phyloP scores from a whole-genome alignment of 1,140 invertebrate genomes.

The Caenorhabditis latens region DNA sequence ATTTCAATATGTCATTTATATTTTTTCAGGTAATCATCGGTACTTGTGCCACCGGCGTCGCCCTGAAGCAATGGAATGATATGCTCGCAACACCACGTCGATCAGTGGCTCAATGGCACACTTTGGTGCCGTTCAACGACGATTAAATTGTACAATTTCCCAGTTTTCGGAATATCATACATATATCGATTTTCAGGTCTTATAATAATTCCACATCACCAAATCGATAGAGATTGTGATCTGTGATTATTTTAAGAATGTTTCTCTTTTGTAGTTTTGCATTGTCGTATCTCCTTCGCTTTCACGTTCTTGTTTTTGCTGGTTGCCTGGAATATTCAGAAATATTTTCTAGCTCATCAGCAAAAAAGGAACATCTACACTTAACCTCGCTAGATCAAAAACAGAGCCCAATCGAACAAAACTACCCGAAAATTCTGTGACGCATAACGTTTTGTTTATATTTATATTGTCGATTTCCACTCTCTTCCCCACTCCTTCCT shows the following conservation, averaged over 20 bases:
- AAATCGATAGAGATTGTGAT: too few species aligned
- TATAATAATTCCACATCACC: too few species aligned
- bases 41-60: conserved; percentile 82
- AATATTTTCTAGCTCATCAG: too few species aligned
- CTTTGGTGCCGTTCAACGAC: conserved; percentile 79
- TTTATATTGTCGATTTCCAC: not conserved
- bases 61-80: conserved; percentile 91
- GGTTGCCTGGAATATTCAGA: too few species aligned
- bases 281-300: not conserved
- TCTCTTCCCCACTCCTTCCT: not conserved
- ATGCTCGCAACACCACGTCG: conserved; percentile 95
- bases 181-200: too few species aligned
- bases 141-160: conserved; percentile 66
- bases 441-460: conserved; percentile 24
- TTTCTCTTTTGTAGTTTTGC: not conserved
- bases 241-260: not conserved
- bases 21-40: conserved; percentile 84
- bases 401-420: conserved; percentile 11
- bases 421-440: not conserved
- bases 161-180: too few species aligned
- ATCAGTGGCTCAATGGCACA: conserved; percentile 91
- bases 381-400: not conserved
- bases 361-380: too few species aligned
- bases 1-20: too few species aligned
- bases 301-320: too few species aligned